phyloP scores from a whole-genome alignment of 2,888 invertebrate genomes.

The Chloromyia formosa region DNA sequence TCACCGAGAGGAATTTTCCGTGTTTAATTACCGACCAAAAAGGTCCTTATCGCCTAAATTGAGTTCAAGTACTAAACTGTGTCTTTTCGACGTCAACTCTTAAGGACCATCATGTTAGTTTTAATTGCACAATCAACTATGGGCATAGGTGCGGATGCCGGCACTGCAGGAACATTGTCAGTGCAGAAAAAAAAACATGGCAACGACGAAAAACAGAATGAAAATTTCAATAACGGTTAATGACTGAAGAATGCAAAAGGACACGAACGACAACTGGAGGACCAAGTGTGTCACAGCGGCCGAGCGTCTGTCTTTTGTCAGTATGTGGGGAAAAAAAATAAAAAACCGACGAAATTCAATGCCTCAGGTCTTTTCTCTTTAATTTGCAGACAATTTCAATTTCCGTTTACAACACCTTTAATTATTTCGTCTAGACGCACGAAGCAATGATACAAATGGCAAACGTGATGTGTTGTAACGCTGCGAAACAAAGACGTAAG shows the following conservation, averaged over 20 bases:
- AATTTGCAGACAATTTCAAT: background rate
- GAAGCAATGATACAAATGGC: background rate
- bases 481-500: background rate
- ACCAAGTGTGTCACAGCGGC: background rate
- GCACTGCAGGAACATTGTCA: too few relatives aligned
- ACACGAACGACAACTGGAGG: background rate
- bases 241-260: slow-evolving; percentile 32
- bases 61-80: slow-evolving; percentile 41
- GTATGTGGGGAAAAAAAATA: too few relatives aligned
- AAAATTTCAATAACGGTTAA: slow-evolving; percentile 43
- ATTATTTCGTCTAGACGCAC: slow-evolving; percentile 27
- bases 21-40: slow-evolving; percentile 40
- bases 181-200: background rate
- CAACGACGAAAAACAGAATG: slow-evolving; percentile 8
- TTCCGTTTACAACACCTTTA: slow-evolving; percentile 27
- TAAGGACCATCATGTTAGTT: slow-evolving; percentile 44
- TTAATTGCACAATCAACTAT: slow-evolving; percentile 43
- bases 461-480: background rate
- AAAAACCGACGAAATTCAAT: too few relatives aligned
- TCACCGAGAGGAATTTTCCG: slow-evolving; percentile 26
- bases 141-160: background rate
- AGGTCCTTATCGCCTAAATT: slow-evolving; percentile 32
- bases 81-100: slow-evolving; percentile 24
- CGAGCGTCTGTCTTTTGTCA: too few relatives aligned
- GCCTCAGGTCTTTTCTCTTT: background rate